These are phyloP conservation scores for Atherinosoma microstoma DNA, from an alignment of 2,797 vertebrate species.

Conservation along the genomic window DNA sequence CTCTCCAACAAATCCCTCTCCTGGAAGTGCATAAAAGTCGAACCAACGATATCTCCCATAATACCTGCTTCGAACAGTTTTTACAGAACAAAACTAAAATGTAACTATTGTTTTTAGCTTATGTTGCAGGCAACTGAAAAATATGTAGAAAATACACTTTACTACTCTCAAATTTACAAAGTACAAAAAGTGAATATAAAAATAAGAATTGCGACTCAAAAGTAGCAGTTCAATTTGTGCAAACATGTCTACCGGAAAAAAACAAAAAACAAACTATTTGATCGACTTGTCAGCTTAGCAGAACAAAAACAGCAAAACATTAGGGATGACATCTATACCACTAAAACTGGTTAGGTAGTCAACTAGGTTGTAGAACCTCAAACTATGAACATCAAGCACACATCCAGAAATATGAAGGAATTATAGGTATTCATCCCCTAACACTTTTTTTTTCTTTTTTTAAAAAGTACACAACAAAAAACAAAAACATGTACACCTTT, in stretches of 20 bases:
- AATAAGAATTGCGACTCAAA: constrained; percentile 72
- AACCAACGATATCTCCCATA: constrained; percentile 60
- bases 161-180: constrained; percentile 68
- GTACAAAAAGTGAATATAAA: constrained; percentile 76
- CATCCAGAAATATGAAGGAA: constrained; percentile 43
- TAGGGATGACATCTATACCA: constrained; percentile 62
- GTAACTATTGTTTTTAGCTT: constrained; percentile 74
- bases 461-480: constrained; percentile 50
- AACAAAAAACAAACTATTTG: constrained; percentile 68
- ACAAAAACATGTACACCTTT: constrained; percentile 29
- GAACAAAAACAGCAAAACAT: constrained; percentile 47
- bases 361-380: constrained; percentile 58
- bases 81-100: constrained; percentile 65
- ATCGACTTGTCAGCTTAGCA: constrained; percentile 70
- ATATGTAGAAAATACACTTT: constrained; percentile 64
- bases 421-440: constrained; percentile 38
- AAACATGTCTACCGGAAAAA: constrained; percentile 75
- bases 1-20: constrained; percentile 52
- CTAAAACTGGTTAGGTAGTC: constrained; percentile 79
- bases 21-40: constrained; percentile 79
- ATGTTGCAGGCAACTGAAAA: constrained; percentile 72
- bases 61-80: constrained; percentile 59
- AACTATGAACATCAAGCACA: constrained; percentile 62
- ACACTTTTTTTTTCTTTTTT: constrained; percentile 32
- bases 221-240: constrained; percentile 78